Conservation (phyloP, 2,888 invertebrate genomes). For the Caenorhabditis parvicauda region DNA sequence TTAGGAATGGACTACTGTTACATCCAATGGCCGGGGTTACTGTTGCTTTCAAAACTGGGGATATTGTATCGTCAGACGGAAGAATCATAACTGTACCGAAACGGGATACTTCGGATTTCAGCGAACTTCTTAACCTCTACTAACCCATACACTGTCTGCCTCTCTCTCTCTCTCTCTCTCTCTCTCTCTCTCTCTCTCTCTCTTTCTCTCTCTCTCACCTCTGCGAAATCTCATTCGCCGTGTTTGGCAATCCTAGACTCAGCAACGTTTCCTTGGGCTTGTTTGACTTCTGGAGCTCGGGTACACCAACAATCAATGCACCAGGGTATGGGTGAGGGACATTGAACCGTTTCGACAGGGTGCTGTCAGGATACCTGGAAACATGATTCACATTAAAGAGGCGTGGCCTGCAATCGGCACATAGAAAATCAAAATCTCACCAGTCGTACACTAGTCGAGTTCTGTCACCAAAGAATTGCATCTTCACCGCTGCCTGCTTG, state of each 20-base stretch:
- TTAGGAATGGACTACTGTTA: not conserved
- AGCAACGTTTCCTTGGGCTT: constrained; percentile 15
- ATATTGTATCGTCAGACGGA: too few species aligned
- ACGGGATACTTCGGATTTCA: constrained; percentile 6
- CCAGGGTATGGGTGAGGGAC: constrained; percentile 80
- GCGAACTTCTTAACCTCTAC: constrained; percentile 6
- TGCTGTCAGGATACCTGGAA: constrained; percentile 64
- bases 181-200: too few species aligned
- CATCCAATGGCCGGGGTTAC: not conserved
- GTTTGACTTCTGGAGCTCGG: constrained; percentile 29
- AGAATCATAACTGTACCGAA: not conserved
- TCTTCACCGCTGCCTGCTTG: constrained; percentile 73
- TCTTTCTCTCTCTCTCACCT: constrained; percentile 2
- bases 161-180: too few species aligned
- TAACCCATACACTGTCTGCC: constrained; percentile 9
- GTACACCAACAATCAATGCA: constrained; percentile 62
- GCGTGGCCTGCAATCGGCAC: too few species aligned
- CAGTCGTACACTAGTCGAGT: constrained; percentile 68
- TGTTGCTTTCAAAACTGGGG: not conserved
- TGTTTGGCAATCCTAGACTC: constrained; percentile 39
- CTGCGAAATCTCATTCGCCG: constrained; percentile 28
- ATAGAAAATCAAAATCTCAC: too few species aligned
- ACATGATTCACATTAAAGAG: not conserved
- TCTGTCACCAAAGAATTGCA: constrained; percentile 77
- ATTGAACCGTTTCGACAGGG: constrained; percentile 88